These are phyloP conservation scores for Bombus pyrosoma DNA, from an alignment of 1,140 invertebrate species.

Conservation along the genomic window DNA sequence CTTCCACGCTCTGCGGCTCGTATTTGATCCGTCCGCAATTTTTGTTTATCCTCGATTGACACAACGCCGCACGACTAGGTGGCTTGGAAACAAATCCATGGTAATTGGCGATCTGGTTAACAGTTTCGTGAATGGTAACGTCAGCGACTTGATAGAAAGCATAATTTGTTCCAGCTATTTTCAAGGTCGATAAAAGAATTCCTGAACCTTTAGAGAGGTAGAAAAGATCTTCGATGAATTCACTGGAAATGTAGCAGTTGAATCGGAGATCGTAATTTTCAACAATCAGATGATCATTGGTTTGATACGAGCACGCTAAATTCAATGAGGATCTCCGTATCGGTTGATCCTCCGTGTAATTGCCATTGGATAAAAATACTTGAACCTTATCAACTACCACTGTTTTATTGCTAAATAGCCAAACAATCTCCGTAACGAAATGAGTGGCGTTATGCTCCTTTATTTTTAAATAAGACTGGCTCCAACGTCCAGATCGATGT, in stretches of 20 bases:
- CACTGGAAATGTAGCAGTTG: neutral
- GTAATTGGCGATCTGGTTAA: neutral
- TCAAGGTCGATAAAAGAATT: neutral
- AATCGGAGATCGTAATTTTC: neutral
- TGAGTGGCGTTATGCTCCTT: neutral
- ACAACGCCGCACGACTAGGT: conserved; percentile 1
- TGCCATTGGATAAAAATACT: neutral
- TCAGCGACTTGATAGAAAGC: conserved; percentile 6
- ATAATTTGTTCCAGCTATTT: neutral
- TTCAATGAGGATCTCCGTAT: neutral
- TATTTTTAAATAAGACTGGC: neutral
- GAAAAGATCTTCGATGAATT: neutral
- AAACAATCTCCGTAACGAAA: neutral
- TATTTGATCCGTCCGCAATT: neutral
- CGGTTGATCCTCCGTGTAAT: neutral
- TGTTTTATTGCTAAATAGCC: neutral
- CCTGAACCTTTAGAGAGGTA: neutral
- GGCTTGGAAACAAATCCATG: conserved; percentile 1
- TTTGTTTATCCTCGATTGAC: neutral
- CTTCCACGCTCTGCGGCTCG: conserved; percentile 38
- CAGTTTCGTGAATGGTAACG: neutral
- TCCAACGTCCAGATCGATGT: neutral
- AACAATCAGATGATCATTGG: neutral
- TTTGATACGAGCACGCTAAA: neutral
- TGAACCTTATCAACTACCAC: neutral